Evolutionary conservation across 92 coral and sea anemone genomes (phyloP), one percentile per base, ranked within the genome.

Genomic region (Epizoanthus stellaris): DNA sequence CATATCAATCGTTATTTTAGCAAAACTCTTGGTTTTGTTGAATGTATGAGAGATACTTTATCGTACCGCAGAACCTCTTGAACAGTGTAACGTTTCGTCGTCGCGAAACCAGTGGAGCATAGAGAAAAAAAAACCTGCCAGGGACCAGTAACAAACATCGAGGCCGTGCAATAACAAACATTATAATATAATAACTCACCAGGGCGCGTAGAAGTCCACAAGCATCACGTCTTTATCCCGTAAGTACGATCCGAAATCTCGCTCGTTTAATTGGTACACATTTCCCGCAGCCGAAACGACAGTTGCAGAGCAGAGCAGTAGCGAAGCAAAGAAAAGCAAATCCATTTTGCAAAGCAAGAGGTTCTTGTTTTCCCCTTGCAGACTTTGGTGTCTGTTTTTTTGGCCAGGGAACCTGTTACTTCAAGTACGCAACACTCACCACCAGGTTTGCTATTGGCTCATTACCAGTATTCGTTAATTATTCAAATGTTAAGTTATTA

Each of bases 181-280:
- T 43, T 65, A 21, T 30, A 83, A 82, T 42, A 59, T 17, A 49
- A 16, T 36, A 36, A 91, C 98, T 88, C 89, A 96, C 98, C 98
- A 96, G 0, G 98, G 98, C 17, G 98, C 95, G 90, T 86, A 94
- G 83, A 96, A 96, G 45, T 94, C 98, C 67, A 96, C 98, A 83
- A 96, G 93, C 98, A 96, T 96, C 5, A 95, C 87, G 69, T 96
- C 98, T 80, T 96, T 96, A 17, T 96, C 98, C 40, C 89, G 87
- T 25, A 94, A 73, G 82, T 92, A 88, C 4, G 89, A 73, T 16
- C 93, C 95, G 47, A 96, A 96, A 64, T 95, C 95, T 20, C 68
- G 92, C n/a, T 89, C 96, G 59, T 91, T 93, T 20, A 96, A 90
- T 30, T 89, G 89, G 56, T 86, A 94, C 25, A 94, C 98, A 83